Conservation (phyloP, 2,888 invertebrate species). For the Boloria selene region DNA sequence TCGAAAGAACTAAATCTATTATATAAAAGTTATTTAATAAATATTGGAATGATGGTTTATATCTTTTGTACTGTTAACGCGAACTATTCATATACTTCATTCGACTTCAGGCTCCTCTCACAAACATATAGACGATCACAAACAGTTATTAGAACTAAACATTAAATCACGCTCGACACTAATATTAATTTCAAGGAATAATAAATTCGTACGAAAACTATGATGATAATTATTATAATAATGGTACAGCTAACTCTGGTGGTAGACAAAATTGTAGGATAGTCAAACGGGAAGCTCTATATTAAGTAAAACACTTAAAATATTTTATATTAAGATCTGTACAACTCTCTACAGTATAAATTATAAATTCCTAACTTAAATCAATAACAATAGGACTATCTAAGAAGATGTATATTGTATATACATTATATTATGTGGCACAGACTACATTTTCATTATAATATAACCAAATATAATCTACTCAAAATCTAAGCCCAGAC, state of each 20-base stretch:
- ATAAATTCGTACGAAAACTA: conserved; percentile 30
- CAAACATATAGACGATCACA: conserved; percentile 32
- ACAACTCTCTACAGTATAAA: conserved; percentile 65
- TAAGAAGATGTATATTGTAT: conserved; percentile 70
- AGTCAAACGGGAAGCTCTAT: conserved; percentile 74
- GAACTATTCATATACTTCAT: conserved; percentile 22
- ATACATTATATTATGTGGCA: conserved; percentile 73
- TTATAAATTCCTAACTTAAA: conserved; percentile 65
- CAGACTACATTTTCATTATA: conserved; percentile 58
- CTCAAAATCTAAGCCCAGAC: conserved; percentile 24
- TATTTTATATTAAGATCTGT: conserved; percentile 58
- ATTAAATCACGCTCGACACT: conserved; percentile 12
- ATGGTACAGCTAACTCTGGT: conserved; percentile 42
- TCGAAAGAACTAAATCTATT: conserved; percentile 5
- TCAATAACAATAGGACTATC: conserved; percentile 74
- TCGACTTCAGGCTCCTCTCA: conserved; percentile 22
- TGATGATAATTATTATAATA: conserved; percentile 28
- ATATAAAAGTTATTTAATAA: conserved; percentile 17
- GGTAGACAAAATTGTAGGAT: conserved; percentile 63
- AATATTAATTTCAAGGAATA: conserved; percentile 21
- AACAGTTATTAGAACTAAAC: conserved; percentile 32
- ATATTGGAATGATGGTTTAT: conserved; percentile 24
- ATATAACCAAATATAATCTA: conserved; percentile 41
- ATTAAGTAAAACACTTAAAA: conserved; percentile 64
- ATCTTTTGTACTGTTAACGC: conserved; percentile 40